These are phyloP conservation scores for Ceyx erithaca DNA, from an alignment of 2,797 vertebrate genomes.

Conservation along the genomic window DNA sequence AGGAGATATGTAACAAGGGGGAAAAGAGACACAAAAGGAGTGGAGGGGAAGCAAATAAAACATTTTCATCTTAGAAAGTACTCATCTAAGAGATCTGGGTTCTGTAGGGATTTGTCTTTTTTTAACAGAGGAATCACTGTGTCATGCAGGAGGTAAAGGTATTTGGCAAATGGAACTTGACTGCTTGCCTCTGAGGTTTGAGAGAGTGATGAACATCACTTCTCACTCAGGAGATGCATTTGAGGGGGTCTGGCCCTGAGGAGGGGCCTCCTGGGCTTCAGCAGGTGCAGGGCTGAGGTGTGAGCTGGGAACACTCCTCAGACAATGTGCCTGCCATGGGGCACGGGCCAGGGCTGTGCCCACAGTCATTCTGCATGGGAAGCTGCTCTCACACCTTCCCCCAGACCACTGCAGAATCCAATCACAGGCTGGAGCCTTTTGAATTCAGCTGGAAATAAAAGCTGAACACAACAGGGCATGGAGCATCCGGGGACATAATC, in stretches of 20 bases:
- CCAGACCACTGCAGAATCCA: not conserved
- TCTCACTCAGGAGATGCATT: not conserved
- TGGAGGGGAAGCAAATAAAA: not conserved
- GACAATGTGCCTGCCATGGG: accelerated
- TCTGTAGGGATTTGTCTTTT: not conserved
- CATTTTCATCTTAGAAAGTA: not conserved
- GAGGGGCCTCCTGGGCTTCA: accelerated
- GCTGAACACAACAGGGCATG: not conserved
- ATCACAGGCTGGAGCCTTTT: not conserved
- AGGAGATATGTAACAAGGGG: accelerated
- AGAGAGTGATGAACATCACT: not conserved
- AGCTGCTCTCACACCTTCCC: too few relatives aligned
- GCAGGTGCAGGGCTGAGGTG: not conserved
- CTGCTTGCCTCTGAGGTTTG: not conserved
- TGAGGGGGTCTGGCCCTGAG: accelerated
- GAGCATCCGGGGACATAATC: not conserved
- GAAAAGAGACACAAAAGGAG: not conserved
- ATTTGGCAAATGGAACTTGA: not conserved
- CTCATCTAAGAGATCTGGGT: not conserved
- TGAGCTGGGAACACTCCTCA: accelerated
- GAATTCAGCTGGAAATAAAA: not conserved
- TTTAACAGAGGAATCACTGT: not conserved
- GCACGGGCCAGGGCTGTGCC: accelerated
- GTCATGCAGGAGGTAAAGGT: not conserved
- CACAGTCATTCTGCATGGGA: accelerated